A percentile compares a stretch with the other conserved stretches of the same genome.
Conservation (phyloP, 2,113 vertebrate species). For the Upupa epops region DNA sequence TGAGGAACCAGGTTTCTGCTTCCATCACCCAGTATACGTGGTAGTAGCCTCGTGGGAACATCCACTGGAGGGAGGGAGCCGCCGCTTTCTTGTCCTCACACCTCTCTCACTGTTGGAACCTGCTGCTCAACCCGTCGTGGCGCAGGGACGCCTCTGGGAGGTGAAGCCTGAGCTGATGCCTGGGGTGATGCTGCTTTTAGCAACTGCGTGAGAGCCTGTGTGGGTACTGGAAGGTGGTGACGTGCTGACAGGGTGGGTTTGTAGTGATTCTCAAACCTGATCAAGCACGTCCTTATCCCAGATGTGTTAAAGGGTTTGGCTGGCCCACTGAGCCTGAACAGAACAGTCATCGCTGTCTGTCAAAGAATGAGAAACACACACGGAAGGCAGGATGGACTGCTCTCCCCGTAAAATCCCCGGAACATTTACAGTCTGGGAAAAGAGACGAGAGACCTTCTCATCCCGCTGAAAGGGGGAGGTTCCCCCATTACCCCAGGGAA, state of each 20-base stretch:
- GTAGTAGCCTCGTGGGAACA: neutral
- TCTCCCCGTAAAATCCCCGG: conserved; percentile 10
- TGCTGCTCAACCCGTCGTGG: neutral
- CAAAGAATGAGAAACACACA: conserved; percentile 23
- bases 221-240: neutral
- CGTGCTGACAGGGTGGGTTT: neutral
- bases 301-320: neutral
- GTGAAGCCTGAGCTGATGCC: neutral
- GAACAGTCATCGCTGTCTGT: neutral
- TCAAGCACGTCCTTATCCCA: neutral
- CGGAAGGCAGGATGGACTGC: neutral
- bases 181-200: neutral
- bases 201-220: neutral
- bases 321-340: conserved; percentile 4
- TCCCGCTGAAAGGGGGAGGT: neutral
- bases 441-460: conserved; percentile 32
- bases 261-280: neutral
- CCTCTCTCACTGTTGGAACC: neutral
- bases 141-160: neutral
- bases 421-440: conserved; percentile 5
- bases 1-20: neutral
- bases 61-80: neutral
- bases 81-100: neutral
- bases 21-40: neutral
- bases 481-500: conserved; percentile 15